Evolutionary conservation across 2,888 invertebrate genomes (phyloP).

Genomic region (Trachelus iudaicus): DNA sequence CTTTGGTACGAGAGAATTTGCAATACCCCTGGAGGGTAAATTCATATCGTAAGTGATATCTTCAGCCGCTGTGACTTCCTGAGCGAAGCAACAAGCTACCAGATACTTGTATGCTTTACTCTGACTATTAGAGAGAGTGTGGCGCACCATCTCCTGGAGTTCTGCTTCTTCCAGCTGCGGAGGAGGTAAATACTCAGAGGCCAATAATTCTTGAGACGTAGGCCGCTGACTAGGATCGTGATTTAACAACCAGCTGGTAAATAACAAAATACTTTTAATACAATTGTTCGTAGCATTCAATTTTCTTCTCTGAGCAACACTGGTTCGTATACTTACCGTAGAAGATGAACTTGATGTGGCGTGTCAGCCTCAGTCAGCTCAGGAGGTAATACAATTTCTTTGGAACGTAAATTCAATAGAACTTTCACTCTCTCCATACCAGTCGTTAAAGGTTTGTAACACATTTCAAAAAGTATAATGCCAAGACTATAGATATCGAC

Average conservation of each 20-base stretch:
- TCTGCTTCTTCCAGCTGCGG: constrained; percentile 88
- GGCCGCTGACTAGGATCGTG: constrained; percentile 88
- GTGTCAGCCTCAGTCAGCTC: constrained; percentile 72
- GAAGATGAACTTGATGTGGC: constrained; percentile 71
- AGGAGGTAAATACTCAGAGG: constrained; percentile 86
- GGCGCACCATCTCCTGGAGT: constrained; percentile 82
- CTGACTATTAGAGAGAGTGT: constrained; percentile 84
- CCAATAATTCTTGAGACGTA: constrained; percentile 84
- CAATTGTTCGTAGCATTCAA: background rate
- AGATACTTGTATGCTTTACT: constrained; percentile 82
- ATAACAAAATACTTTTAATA: constrained; percentile 16
- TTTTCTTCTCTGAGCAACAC: background rate
- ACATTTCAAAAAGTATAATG: constrained; percentile 96
- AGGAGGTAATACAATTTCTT: constrained; percentile 78
- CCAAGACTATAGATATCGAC: constrained; percentile 80
- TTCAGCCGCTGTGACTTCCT: constrained; percentile 73
- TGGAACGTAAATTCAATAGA: constrained; percentile 77
- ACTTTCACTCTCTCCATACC: constrained; percentile 90
- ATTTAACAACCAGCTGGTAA: constrained; percentile 77
- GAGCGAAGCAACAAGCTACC: constrained; percentile 71
- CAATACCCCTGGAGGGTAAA: constrained; percentile 54
- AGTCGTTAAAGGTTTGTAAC: constrained; percentile 84
- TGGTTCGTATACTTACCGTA: constrained; percentile 67
- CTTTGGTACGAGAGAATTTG: constrained; percentile 39
- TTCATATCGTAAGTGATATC: constrained; percentile 87